Evolutionary conservation across 2,797 vertebrate genomes (phyloP), one percentile per base, ranked within the genome.

Genomic region (Sparidentex hasta): DNA sequence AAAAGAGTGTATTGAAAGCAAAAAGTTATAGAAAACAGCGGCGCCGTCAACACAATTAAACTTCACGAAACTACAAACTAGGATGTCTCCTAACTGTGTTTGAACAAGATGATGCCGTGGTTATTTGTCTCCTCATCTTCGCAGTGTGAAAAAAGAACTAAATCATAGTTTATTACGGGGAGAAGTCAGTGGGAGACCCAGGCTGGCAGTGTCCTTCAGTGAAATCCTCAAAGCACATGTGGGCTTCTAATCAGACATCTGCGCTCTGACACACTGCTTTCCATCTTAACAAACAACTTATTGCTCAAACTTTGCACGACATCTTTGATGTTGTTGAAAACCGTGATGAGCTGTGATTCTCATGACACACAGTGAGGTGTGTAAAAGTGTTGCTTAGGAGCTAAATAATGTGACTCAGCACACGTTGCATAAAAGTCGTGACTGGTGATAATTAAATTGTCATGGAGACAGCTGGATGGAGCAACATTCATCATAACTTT

Each of bases 391-490:
- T 73, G 11, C 44, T 46, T 38, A 71, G 47, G 54, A 78, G 52
- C 61, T 21, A 47, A 74, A 58, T 69, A 77, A 71, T 62, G 23
- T 63, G 65, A 83, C 72, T 87, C 71, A 79, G 76, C 83, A 46
- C 41, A 46, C 20, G n/a, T 87, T 83, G 74, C 75, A 71, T 73
- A 71, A 82, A 86, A 88, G 84, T 87, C 67, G 70, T 84, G 84
- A 90, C 80, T 74, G 81, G 80, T 71, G 50, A 65, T 81, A 78
- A 82, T 88, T 72, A 75, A 82, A 88, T 68, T 74, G 81, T 82
- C 77, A 89, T 79, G 82, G 68, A 83, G 82, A 90, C 73, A 25
- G 72, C 38, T 38, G 38, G 9, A 21, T 38, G 38, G 9, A 21
- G 54, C 57, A 58, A 46, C 44, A 64, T 73, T 76, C 7, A 59